These are phyloP conservation scores for Burhinus bistriatus DNA, from an alignment of 2,113 vertebrate species.

Conservation along the genomic window DNA sequence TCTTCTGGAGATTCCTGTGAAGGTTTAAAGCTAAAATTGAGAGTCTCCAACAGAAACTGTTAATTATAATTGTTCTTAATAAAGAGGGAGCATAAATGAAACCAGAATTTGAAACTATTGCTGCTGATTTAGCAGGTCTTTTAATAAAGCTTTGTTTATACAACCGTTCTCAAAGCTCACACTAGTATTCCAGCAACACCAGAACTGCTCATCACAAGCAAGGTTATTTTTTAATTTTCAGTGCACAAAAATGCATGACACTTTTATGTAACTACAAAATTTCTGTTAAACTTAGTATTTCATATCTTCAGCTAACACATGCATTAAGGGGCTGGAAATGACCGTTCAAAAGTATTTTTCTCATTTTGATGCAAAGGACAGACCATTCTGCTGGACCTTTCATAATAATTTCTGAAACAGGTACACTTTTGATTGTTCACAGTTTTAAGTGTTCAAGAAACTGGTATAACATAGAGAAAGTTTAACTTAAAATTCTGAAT, in stretches of 20 bases:
- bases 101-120: constrained; percentile 17
- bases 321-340: background rate
- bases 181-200: background rate
- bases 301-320: background rate
- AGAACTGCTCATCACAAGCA: background rate
- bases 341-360: background rate
- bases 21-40: constrained; percentile 56
- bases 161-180: background rate
- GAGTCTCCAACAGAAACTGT: constrained; percentile 46
- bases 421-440: background rate
- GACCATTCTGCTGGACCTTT: background rate
- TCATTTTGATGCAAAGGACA: background rate
- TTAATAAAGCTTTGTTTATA: background rate
- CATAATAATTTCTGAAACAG: background rate
- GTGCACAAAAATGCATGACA: background rate
- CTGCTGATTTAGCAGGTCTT: background rate
- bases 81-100: constrained; percentile 43
- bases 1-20: constrained; percentile 56
- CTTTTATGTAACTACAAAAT: background rate
- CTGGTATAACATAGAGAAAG: background rate
- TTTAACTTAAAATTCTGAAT: background rate
- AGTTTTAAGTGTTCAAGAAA: background rate
- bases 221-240: background rate
- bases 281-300: background rate
- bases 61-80: constrained; percentile 66